Evolutionary conservation across 2,797 vertebrate genomes (phyloP).

Genomic region (Falco novaeseelandiae): DNA sequence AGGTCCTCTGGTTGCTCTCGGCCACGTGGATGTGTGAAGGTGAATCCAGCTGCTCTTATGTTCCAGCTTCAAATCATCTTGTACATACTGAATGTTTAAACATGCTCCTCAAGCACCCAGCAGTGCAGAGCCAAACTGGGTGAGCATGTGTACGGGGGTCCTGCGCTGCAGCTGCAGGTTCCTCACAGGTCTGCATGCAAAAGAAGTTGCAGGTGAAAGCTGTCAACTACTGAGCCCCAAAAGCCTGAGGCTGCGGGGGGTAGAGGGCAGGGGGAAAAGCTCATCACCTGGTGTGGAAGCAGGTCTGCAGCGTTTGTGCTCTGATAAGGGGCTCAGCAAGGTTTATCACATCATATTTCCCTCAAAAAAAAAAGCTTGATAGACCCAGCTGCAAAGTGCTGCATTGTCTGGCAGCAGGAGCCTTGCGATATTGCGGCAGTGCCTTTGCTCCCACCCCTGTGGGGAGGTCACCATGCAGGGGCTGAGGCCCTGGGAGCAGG

Average conservation of each 20-base stretch:
- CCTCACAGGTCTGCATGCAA: background rate
- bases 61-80: constrained; percentile 49
- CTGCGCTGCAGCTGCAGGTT: background rate
- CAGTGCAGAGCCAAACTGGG: background rate
- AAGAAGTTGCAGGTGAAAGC: constrained; percentile 9
- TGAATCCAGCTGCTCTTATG: constrained; percentile 39
- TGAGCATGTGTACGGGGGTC: background rate
- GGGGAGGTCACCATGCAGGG: background rate
- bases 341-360: background rate
- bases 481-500: background rate
- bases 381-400: background rate
- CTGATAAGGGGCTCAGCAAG: background rate
- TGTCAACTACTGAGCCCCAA: constrained; percentile 33
- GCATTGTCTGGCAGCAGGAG: background rate
- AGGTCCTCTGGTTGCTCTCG: constrained; percentile 10
- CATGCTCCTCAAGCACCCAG: background rate
- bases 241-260: background rate
- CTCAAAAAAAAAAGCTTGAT: background rate
- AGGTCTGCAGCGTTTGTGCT: background rate
- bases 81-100: constrained; percentile 58
- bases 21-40: background rate
- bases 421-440: background rate
- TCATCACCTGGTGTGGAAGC: background rate
- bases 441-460: background rate
- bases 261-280: background rate